A percentile compares a stretch with the other conserved stretches of the same genome.
These are phyloP conservation scores for Xiphias gladius DNA, from an alignment of 2,113 vertebrate genomes.

Conservation along the genomic window DNA sequence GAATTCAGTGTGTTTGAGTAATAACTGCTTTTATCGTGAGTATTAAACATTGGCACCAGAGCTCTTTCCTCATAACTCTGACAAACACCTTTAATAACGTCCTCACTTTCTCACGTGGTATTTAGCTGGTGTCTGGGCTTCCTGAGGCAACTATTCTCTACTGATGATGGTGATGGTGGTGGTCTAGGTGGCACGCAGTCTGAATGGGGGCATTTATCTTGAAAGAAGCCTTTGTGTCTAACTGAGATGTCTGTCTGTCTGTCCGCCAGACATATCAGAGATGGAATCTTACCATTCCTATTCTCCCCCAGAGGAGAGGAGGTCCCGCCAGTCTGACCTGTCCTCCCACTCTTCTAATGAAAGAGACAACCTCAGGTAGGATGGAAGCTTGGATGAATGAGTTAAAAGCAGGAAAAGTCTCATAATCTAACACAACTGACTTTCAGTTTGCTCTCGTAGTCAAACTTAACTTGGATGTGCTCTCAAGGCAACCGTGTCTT, in stretches of 20 bases:
- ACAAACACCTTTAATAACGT: slow-evolving; percentile 6
- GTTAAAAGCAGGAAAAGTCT: background rate
- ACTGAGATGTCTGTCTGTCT: slow-evolving; percentile 22
- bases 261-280: slow-evolving; percentile 91
- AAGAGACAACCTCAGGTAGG: slow-evolving; percentile 88
- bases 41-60: background rate
- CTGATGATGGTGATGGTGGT: slow-evolving; percentile 8
- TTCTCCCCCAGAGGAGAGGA: slow-evolving; percentile 90
- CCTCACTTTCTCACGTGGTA: background rate
- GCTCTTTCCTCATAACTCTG: slow-evolving; percentile 1
- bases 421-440: background rate
- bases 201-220: background rate
- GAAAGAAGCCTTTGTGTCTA: slow-evolving; percentile 21
- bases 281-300: slow-evolving; percentile 94
- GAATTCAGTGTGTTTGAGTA: background rate
- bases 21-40: slow-evolving; percentile 40
- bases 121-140: slow-evolving; percentile 37
- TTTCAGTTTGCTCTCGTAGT: background rate
- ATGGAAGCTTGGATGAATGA: background rate
- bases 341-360: slow-evolving; percentile 94
- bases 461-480: background rate
- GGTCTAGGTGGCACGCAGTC: background rate
- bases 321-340: slow-evolving; percentile 89
- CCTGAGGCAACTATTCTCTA: background rate
- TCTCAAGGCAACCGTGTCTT: background rate